Percentiles rank a stretch among this genome's conserved stretches.
These are phyloP conservation scores for Actinernus sp. DNA, from an alignment of 92 coral and sea anemone species.

Conservation along the genomic window DNA sequence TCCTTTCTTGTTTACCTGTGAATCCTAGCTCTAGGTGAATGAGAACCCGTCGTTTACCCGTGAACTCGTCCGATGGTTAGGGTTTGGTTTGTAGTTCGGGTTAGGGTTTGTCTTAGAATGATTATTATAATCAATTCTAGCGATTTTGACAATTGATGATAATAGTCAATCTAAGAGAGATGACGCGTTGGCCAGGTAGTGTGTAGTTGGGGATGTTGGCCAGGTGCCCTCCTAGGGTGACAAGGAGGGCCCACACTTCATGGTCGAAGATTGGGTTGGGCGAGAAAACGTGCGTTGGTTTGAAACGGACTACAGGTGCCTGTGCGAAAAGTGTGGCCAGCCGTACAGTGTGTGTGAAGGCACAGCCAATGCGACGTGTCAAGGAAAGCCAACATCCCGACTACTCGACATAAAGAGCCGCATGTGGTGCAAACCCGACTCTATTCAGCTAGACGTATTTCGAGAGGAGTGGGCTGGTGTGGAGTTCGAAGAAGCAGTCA, in stretches of 20 bases:
- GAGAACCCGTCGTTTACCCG: no score
- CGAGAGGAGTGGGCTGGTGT: conserved; percentile 18
- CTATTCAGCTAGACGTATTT: conserved; percentile 11
- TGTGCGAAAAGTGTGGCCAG: conserved; percentile 9
- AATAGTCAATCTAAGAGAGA: no score
- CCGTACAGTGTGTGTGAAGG: background rate
- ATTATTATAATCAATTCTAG: no score
- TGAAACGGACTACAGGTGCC: conserved; percentile 31
- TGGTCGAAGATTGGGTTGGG: conserved; percentile 46
- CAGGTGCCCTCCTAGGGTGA: conserved; percentile 50
- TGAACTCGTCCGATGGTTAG: no score
- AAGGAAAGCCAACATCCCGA: background rate
- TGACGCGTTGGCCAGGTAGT: conserved; percentile 49
- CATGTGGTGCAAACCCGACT: conserved; percentile 19
- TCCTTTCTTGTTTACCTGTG: no score
- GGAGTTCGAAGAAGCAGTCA: conserved; percentile 17
- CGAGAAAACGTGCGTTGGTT: conserved; percentile 13
- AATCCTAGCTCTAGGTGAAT: no score
- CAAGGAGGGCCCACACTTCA: conserved; percentile 34
- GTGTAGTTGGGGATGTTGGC: conserved; percentile 25
- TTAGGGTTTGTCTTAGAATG: no score
- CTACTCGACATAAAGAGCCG: conserved; percentile 12
- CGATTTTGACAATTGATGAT: no score
- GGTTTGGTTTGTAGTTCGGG: no score
- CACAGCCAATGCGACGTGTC: no score